Evolutionary conservation across 2,888 invertebrate genomes (phyloP).

Genomic region (Dicycla oo): DNA sequence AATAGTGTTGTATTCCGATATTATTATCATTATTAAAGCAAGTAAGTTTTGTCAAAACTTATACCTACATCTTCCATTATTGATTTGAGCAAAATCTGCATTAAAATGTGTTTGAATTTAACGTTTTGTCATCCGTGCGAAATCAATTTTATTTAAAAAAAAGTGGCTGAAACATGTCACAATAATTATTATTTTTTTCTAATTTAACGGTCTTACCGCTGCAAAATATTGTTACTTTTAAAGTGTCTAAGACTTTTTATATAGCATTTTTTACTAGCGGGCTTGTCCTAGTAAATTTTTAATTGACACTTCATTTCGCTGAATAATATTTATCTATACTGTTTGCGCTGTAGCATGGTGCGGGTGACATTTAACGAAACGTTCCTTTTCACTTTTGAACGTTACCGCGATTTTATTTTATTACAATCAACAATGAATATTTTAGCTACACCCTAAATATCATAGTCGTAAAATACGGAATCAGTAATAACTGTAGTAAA

Average conservation of each 20-base stretch:
- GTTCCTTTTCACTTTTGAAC: too few species aligned
- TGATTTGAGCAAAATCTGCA: constrained; percentile 20
- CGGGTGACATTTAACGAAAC: too few species aligned
- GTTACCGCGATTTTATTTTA: too few species aligned
- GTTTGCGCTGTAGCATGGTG: too few species aligned
- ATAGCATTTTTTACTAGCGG: neutral
- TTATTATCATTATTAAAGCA: constrained; percentile 7
- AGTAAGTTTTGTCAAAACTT: neutral
- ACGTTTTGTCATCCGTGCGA: too few species aligned
- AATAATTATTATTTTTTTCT: neutral
- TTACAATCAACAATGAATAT: too few species aligned
- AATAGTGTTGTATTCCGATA: neutral
- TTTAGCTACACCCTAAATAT: too few species aligned
- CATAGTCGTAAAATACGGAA: too few species aligned
- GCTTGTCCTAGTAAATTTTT: constrained; percentile 10
- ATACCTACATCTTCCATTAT: neutral
- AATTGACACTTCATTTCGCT: constrained; percentile 36
- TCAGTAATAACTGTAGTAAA: too few species aligned
- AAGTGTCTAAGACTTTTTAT: neutral
- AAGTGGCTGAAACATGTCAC: too few species aligned
- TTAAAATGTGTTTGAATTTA: neutral
- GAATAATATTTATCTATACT: constrained; percentile 15
- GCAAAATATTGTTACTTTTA: neutral
- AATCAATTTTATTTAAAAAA: neutral
- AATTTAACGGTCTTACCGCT: neutral